Conservation (phyloP, 2,113 vertebrate genomes). For the Sorex araneus region DNA sequence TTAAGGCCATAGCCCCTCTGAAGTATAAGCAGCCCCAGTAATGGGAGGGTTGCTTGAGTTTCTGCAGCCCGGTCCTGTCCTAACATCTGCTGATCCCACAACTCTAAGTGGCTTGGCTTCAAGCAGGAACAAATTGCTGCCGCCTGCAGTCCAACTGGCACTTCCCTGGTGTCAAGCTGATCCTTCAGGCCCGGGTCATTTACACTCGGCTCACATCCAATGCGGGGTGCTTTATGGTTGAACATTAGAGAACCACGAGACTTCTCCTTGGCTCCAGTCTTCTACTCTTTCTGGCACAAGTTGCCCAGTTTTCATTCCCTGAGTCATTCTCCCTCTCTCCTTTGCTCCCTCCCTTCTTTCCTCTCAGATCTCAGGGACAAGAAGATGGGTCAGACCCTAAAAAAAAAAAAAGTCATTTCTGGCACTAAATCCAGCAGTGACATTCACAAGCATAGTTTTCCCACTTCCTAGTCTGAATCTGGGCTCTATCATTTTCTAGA, state of each 20-base stretch:
- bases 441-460: not conserved
- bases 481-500: not conserved
- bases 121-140: constrained; percentile 71
- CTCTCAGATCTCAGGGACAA: not conserved
- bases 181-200: constrained; percentile 33
- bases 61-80: not conserved
- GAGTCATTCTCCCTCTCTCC: not conserved
- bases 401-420: constrained; percentile 34
- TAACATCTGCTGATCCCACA: constrained; percentile 63
- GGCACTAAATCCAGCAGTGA: not conserved
- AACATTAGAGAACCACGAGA: not conserved
- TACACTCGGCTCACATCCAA: not conserved
- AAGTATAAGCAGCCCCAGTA: accelerated
- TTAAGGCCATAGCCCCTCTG: no score
- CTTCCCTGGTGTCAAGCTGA: constrained; percentile 24
- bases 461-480: not conserved
- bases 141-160: constrained; percentile 57
- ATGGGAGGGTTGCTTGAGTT: not conserved
- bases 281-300: constrained; percentile 2
- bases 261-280: not conserved
- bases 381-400: not conserved
- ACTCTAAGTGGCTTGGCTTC: constrained; percentile 71
- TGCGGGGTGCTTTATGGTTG: not conserved
- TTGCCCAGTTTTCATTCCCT: not conserved
- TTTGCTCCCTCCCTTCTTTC: not conserved